Percentiles rank a stretch among this genome's conserved stretches.
Conservation (phyloP, 1,140 invertebrate species). For the Drosophila auraria region DNA sequence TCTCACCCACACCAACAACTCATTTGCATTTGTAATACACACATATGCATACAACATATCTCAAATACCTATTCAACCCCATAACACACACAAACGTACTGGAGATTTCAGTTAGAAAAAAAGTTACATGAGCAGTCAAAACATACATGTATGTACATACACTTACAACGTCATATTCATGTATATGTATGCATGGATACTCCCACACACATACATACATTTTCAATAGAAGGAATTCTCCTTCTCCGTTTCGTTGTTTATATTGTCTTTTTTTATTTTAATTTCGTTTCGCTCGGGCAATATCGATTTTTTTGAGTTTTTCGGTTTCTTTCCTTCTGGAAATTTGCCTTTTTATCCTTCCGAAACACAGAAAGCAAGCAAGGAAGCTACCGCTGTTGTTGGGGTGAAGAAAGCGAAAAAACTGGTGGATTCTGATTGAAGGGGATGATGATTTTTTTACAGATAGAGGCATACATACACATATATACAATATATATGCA, state of each 20-base stretch:
- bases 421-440: conserved; percentile 2
- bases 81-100: conserved; percentile 10
- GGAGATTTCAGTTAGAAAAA: conserved; percentile 3
- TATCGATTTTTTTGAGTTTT: conserved; percentile 8
- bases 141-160: conserved; percentile 20
- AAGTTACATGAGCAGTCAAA: conserved; percentile 22
- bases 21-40: conserved; percentile 18
- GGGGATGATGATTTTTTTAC: conserved; percentile 14
- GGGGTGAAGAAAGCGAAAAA: conserved; percentile 14
- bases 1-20: conserved; percentile 10
- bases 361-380: conserved; percentile 6
- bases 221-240: conserved; percentile 6
- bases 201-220: conserved; percentile 1
- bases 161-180: conserved; percentile 9
- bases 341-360: conserved; percentile 18
- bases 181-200: not conserved
- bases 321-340: not conserved
- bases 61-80: conserved; percentile 18
- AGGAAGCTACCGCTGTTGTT: conserved; percentile 7
- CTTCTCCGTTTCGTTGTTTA: conserved; percentile 5
- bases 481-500: no score
- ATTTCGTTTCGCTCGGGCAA: conserved; percentile 4
- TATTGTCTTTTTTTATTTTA: conserved; percentile 18
- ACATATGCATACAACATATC: conserved; percentile 13
- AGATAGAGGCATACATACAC: not conserved